Conservation (phyloP, 2,797 vertebrate genomes). For the Carcharodon carcharias region DNA sequence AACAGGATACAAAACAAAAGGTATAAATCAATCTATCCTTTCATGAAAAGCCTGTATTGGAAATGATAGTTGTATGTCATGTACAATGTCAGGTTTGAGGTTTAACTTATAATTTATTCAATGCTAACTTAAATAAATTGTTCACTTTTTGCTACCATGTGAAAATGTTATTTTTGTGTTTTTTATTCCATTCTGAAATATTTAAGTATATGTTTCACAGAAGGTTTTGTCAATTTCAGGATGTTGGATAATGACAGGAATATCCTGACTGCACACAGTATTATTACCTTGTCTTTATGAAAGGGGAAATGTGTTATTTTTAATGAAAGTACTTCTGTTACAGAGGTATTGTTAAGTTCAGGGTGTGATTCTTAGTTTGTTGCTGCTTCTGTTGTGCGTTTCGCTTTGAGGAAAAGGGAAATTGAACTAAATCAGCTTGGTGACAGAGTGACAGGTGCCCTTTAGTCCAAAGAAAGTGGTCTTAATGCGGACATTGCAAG, state of each 20-base stretch:
- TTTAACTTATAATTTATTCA: neutral
- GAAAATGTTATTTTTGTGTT: neutral
- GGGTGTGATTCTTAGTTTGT: neutral
- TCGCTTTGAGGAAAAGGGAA: neutral
- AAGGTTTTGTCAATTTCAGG: neutral
- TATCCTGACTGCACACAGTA: neutral
- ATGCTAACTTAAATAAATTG: neutral
- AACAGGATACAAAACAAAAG: conserved; percentile 61
- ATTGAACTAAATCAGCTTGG: neutral
- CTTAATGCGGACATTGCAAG: neutral
- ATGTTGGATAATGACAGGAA: neutral
- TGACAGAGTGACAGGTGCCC: neutral
- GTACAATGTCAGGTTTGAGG: too few relatives aligned
- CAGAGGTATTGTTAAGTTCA: neutral
- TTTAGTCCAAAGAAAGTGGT: neutral
- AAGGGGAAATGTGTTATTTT: neutral
- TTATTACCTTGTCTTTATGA: neutral
- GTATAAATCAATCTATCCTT: conserved; percentile 72
- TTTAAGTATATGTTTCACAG: neutral
- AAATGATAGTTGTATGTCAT: neutral
- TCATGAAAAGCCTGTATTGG: neutral
- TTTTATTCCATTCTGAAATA: neutral
- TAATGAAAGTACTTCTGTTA: neutral
- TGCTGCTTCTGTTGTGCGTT: neutral
- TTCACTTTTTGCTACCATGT: neutral